Evolutionary conservation across 2,888 invertebrate species (phyloP), one percentile per base, ranked within the genome.

Genomic region (Fabriciana adippe): DNA sequence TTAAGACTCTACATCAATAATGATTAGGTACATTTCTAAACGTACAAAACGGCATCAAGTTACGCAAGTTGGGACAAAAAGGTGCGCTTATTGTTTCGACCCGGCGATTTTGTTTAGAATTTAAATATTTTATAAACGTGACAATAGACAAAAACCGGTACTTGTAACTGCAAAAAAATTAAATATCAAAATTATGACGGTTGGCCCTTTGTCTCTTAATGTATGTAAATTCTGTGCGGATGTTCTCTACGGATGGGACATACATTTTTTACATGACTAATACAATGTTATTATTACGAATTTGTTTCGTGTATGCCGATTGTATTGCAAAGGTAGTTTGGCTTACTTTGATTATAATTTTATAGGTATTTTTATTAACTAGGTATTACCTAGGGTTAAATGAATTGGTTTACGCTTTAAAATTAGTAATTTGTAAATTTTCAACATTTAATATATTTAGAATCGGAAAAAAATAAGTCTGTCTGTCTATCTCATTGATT

Each of bases 71-170:
- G 72, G 79, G 78, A 82, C 82, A 85, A 87, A 84, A 88, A 89
- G 87, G 87, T 85, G 82, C 77, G 78, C 79, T 80, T 81, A 87
- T 91, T 92, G 91, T 91, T 92, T 92, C 86, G 88, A 81, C 80
- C 84, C 86, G 83, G 79, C 83, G 86, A 89, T 88, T 90, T 87
- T 87, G 90, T 90, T 91, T 81, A 85, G 82, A 86, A 92, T 91
- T 92, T 90, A 87, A 92, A 92, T 90, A 91, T 88, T 88, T 90
- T 87, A 88, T 86, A 83, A 87, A 81, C 76, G 85, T 86, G 89
- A 91, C 91, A 92, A 92, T 90, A 90, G 90, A 89, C 82, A 82
- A 86, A 84, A 89, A 90, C 90, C 90, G 90, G 92, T 92, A 92
- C 92, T 92, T 90, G 90, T 90, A 85, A 89, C 86, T 82, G 90